Base-by-base conservation (phyloP, 2,797 vertebrate genomes). In the Hozukius guyotensis region DNA sequence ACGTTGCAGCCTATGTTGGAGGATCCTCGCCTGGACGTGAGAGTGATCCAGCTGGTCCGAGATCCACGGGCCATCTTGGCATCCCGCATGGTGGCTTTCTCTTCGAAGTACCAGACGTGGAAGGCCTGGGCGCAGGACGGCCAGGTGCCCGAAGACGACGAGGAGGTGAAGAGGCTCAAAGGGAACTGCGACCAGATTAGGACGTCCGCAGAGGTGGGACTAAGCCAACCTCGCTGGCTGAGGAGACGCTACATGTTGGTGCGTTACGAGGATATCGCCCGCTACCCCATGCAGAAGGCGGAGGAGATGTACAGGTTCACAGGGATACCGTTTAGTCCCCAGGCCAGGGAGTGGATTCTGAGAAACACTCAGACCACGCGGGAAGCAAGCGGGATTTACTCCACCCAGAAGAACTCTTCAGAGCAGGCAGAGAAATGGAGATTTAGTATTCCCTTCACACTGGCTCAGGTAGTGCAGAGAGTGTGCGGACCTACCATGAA, bases 401-500 rank as follows among this genome's bases (percentile, higher is more conserved):
- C 98, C 76, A 99, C 98, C 0, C 97, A 97, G 92, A 99, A 97
- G 82, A 99, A 99, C 94, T 99, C 98, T 8, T 98, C 98, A 0
- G 97, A 98, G 89, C 98, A 99, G 90, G 97, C 97, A 1, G 98
- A 99, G 89, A 99, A 99, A 86, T 99, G 98, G 98, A 95, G 98
- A 55, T 97, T 97, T 83, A 95, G 91, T 87, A 97, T 99, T 82
- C 97, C 98, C 46, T 99, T 98, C 92, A 97, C 97, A 87, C 90
- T 99, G 78, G 97, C 96, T 1, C 97, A 97, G 92, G 96, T 97
- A 74, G 98, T 99, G 77, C 98, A 99, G 94, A 94, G 93, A 0
- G 96, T 96, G 82, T 99, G 98, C 0, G 96, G 94, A 6, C 97
- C 98, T 0, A 95, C 97, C 82, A 98, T 99, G 98, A 95, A 61